A percentile compares a stretch with the other conserved stretches of the same genome.
phyloP scores from a whole-genome alignment of 2,797 vertebrate genomes.

The Microhierax caerulescens region DNA sequence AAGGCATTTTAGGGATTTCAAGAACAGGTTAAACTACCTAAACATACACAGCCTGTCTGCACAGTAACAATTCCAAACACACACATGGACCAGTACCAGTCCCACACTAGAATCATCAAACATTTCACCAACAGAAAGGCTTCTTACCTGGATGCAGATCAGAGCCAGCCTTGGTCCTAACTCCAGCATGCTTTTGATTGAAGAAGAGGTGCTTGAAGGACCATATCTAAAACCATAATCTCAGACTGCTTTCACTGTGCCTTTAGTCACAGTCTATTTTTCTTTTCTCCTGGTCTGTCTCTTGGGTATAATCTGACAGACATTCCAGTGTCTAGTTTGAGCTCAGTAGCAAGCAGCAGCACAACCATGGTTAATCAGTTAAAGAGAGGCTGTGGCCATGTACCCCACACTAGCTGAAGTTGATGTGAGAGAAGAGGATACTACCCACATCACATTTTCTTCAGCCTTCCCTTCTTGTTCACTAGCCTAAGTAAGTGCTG shows the following conservation, averaged over 20 bases:
- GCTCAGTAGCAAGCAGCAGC: background rate
- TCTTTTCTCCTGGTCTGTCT: background rate
- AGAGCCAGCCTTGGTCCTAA: background rate
- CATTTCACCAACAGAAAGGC: rapidly evolving
- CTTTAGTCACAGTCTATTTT: background rate
- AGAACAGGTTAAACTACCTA: background rate
- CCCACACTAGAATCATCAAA: background rate
- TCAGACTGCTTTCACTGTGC: background rate
- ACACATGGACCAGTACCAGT: background rate
- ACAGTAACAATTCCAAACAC: background rate
- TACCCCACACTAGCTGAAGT: background rate
- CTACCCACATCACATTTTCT: background rate
- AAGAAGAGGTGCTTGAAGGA: background rate
- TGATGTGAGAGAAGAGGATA: background rate
- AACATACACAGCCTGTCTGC: background rate
- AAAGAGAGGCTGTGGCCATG: background rate
- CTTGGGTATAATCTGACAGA: background rate
- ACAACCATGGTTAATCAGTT: rapidly evolving
- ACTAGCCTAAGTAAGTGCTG: background rate
- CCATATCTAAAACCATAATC: background rate
- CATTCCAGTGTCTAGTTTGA: background rate
- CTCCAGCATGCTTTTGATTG: background rate
- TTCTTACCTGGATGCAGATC: background rate
- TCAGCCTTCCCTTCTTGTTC: background rate
- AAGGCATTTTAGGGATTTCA: background rate